Evolutionary conservation across 2,797 vertebrate genomes (phyloP).

Genomic region (Chanos chanos): DNA sequence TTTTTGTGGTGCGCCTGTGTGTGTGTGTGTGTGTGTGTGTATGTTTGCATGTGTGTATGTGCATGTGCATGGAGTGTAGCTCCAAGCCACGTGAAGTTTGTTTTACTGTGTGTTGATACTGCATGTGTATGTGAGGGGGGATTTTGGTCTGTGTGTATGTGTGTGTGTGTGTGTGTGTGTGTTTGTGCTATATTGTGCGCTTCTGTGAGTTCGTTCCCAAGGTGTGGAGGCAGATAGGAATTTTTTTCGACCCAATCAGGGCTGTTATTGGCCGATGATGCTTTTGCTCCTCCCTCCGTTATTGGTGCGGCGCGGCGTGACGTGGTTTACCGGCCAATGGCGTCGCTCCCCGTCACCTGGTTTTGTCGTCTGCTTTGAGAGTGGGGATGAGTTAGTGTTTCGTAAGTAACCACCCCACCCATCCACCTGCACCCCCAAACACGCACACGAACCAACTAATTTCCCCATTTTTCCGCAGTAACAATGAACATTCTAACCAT

Average conservation of each 20-base stretch:
- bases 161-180: slow-evolving; percentile 29
- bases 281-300: slow-evolving; percentile 18
- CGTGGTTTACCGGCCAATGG: slow-evolving; percentile 29
- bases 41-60: slow-evolving; percentile 33
- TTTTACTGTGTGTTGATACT: too few species aligned
- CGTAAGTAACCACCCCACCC: slow-evolving; percentile 11
- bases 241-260: slow-evolving; percentile 3
- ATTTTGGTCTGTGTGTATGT: slow-evolving; percentile 33
- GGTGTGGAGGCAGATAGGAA: slow-evolving; percentile 19
- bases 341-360: background rate
- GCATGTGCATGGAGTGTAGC: too few species aligned
- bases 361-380: slow-evolving; percentile 44
- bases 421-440: slow-evolving; percentile 16
- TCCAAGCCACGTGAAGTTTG: too few species aligned
- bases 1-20: slow-evolving; percentile 9
- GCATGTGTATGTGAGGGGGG: slow-evolving; percentile 11
- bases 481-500: slow-evolving; percentile 29
- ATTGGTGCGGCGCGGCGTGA: background rate
- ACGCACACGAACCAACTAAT: slow-evolving; percentile 17
- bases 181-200: slow-evolving; percentile 14
- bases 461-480: slow-evolving; percentile 25
- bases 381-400: slow-evolving; percentile 12
- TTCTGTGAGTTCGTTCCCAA: slow-evolving; percentile 10
- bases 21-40: slow-evolving; percentile 11
- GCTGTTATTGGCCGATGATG: slow-evolving; percentile 14